Evolutionary conservation across 1,140 invertebrate species (phyloP), one percentile per base, ranked within the genome.

Genomic region (Zaprionus nigranus): DNA sequence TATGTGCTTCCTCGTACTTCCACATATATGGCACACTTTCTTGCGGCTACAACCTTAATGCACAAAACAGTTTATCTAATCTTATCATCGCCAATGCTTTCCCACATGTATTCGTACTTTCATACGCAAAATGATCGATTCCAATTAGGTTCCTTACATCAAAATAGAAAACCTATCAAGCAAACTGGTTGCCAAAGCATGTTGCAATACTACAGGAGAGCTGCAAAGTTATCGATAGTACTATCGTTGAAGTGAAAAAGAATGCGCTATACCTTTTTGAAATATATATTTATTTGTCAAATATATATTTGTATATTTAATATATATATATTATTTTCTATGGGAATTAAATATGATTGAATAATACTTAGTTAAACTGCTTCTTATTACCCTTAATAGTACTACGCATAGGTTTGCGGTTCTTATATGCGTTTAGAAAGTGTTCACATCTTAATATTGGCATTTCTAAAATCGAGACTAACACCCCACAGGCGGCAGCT

Each of bases 401-500:
- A 51, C 46, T 51, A 51, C 46, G 20, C 46, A 51, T 24, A 51
- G 46, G 3, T 24, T 51, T 56, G 53, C n/a, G 13, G 53, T 56
- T 54, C 22, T n/a, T 43, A 17, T 61, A 24, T n/a, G 59, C 30
- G n/a, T 5, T 36, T 58, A 70, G 40, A 77, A 58, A 64, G 54
- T 62, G 72, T 82, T 61, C 71, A 69, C 78, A 79, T 63, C 56
- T 70, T 34, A 20, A 36, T 81, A 70, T 67, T 65, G 72, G 62
- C 71, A 65, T 66, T 75, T 86, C 79, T 90, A 75, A 90, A 68
- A 77, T 28, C 70, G 60, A 80, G 67, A 82, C 82, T 86, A 85
- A 87, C 72, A 82, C 60, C 78, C 62, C 75, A 91, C 88, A 91
- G 90, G 80, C 90, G 85, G 63, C 90, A 76, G 85, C 90, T 56